Evolutionary conservation across 2,797 vertebrate species (phyloP), one percentile per base, ranked within the genome.

Genomic region (Pitangus sulphuratus): DNA sequence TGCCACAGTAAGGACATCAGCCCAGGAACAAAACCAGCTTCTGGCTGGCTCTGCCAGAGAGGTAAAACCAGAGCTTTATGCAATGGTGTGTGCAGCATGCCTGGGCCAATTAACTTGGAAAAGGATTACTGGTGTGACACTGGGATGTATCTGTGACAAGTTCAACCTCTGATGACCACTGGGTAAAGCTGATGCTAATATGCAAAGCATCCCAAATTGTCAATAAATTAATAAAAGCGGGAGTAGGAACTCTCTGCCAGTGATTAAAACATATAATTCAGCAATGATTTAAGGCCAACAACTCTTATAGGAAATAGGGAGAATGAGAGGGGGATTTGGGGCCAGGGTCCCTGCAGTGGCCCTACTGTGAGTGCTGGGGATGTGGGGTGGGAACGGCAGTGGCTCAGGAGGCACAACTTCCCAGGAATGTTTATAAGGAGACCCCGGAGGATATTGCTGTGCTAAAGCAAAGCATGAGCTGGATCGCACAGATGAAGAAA

Each of bases 41-140:
- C 79, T 78, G 64, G 14, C 70, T 77, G 48, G 4, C 1, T 1
- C 62, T 69, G 80, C 77, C 8, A 1, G 17, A 53, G 81, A 87
- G 15, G 53, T 80, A 92, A 97, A 94, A 7, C 72, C 70, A 24
- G 56, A 65, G 95, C 83, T 90, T 91, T 90, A 54, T 37, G 35
- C 24, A 31, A 8, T 0, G 8, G 57, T 24, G 25, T 58, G 77
- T 82, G 66, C 86, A 65, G 47, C 77, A 24, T 0, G 1, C 39
- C 40, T 7, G 15, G 86, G 37, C 87, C 92, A 96, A 92, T 97
- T 96, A 97, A 37, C 76, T 93, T 11, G 33, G 92, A 91, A 97
- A 97, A 95, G 89, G 95, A 95, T 97, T 95, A 93, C 88, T 71
- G 69, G 37, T 5, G 12, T 71, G 89, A 85, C 70, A 62, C 51